A percentile compares a stretch with the other conserved stretches of the same genome.
Conservation (phyloP, 1,140 invertebrate genomes). For the Rhyacophila brunnea region DNA sequence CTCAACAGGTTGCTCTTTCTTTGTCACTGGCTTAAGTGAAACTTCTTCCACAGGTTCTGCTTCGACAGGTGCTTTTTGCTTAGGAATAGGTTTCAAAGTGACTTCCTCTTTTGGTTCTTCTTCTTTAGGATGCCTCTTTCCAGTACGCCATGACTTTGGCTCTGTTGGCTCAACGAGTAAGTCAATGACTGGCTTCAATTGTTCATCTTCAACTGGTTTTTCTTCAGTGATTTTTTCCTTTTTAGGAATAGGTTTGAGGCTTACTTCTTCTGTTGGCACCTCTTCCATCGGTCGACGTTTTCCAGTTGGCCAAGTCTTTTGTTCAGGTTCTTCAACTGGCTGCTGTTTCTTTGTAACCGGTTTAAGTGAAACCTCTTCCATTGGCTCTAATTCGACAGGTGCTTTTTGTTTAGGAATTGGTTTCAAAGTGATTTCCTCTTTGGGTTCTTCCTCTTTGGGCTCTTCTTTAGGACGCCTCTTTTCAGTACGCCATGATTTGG, state of each 20-base stretch:
- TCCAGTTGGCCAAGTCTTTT: constrained; percentile 42
- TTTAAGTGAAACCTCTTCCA: constrained; percentile 43
- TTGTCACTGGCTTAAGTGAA: constrained; percentile 47
- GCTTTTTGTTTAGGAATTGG: constrained; percentile 16
- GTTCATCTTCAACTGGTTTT: constrained; percentile 3
- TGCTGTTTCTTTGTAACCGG: constrained; percentile 45
- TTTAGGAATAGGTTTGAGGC: constrained; percentile 37
- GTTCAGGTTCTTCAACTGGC: constrained; percentile 40
- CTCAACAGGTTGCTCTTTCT: constrained; percentile 38
- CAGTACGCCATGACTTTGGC: constrained; percentile 46
- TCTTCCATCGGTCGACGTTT: constrained; percentile 44
- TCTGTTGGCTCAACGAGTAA: constrained; percentile 31
- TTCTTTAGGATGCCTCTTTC: constrained; percentile 42
- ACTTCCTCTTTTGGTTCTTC: constrained; percentile 40
- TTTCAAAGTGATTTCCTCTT: constrained; percentile 46
- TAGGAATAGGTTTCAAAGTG: constrained; percentile 43
- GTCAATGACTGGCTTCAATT: constrained; percentile 5
- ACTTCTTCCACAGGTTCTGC: constrained; percentile 38
- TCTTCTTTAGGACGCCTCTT: constrained; percentile 25
- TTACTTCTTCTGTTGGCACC: constrained; percentile 45
- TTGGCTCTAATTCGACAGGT: constrained; percentile 23
- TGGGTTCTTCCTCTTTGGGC: constrained; percentile 41
- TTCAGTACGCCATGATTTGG: too few relatives aligned
- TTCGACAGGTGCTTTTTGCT: constrained; percentile 44
- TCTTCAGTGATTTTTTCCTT: constrained; percentile 26